These are phyloP conservation scores for Cryptophagus acutangulus DNA, from an alignment of 2,888 invertebrate species.

Conservation along the genomic window DNA sequence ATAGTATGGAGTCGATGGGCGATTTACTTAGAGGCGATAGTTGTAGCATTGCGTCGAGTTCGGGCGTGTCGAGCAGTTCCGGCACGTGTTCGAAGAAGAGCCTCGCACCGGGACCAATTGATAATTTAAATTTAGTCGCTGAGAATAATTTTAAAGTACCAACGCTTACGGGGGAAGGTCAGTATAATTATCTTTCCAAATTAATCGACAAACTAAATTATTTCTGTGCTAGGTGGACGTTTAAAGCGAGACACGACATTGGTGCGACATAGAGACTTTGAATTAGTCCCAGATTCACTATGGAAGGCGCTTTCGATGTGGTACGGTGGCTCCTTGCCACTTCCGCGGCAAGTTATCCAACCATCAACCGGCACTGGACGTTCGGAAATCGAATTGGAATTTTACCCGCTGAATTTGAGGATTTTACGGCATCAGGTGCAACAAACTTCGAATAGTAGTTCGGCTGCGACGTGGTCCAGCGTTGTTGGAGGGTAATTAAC, in stretches of 20 bases:
- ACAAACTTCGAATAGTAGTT: slow-evolving; percentile 19
- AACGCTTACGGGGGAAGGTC: slow-evolving; percentile 80
- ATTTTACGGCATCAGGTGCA: slow-evolving; percentile 66
- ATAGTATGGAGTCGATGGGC: slow-evolving; percentile 59
- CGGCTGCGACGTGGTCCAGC: slow-evolving; percentile 37
- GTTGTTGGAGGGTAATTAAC: slow-evolving; percentile 45
- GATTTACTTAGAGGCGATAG: slow-evolving; percentile 57
- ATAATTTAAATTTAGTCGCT: slow-evolving; percentile 67
- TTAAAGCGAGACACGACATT: slow-evolving; percentile 69
- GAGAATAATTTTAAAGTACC: slow-evolving; percentile 58
- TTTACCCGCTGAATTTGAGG: slow-evolving; percentile 75
- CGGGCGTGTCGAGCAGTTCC: slow-evolving; percentile 58
- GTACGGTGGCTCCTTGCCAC: slow-evolving; percentile 70
- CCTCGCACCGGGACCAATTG: slow-evolving; percentile 64
- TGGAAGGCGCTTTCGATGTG: slow-evolving; percentile 84
- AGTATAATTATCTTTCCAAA: slow-evolving; percentile 7
- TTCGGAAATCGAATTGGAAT: slow-evolving; percentile 69
- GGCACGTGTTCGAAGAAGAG: slow-evolving; percentile 48
- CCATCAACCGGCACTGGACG: slow-evolving; percentile 60
- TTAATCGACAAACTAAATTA: slow-evolving; percentile 2
- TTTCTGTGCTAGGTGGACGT: slow-evolving; percentile 54
- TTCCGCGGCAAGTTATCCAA: slow-evolving; percentile 77
- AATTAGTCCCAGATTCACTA: slow-evolving; percentile 77
- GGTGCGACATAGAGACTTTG: slow-evolving; percentile 78
- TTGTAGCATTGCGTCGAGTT: slow-evolving; percentile 54